Percentiles rank a stretch among this genome's conserved stretches.
Conservation (phyloP, 2,113 vertebrate genomes). For the Sapayoa aenigma region DNA sequence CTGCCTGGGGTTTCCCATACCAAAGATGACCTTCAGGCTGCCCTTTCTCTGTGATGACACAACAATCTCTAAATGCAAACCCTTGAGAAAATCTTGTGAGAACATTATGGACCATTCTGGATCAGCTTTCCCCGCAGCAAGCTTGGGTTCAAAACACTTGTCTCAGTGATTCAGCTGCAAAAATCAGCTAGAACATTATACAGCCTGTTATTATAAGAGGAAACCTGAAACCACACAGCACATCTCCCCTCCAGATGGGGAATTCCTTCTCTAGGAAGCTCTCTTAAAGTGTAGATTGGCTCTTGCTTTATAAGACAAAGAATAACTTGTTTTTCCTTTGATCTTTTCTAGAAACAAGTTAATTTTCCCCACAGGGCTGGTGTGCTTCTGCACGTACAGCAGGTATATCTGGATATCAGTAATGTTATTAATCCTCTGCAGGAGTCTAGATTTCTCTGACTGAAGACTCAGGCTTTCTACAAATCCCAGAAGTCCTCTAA, state of each 20-base stretch:
- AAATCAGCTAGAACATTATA: background rate
- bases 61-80: background rate
- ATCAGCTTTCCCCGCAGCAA: background rate
- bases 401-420: background rate
- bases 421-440: background rate
- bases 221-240: background rate
- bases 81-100: background rate
- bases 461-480: background rate
- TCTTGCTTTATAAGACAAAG: background rate
- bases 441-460: background rate
- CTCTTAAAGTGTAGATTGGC: background rate
- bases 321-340: background rate
- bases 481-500: background rate
- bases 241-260: constrained; percentile 6
- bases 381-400: background rate
- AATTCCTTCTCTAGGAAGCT: background rate
- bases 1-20: background rate
- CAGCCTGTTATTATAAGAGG: background rate
- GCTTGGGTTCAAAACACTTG: background rate
- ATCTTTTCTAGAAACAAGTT: background rate
- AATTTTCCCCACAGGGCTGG: accelerated
- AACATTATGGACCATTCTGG: background rate
- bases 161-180: background rate
- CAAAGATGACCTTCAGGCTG: background rate
- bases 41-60: background rate